Evolutionary conservation across 2,888 invertebrate species (phyloP).

Genomic region (Dermolepida albohirtum): DNA sequence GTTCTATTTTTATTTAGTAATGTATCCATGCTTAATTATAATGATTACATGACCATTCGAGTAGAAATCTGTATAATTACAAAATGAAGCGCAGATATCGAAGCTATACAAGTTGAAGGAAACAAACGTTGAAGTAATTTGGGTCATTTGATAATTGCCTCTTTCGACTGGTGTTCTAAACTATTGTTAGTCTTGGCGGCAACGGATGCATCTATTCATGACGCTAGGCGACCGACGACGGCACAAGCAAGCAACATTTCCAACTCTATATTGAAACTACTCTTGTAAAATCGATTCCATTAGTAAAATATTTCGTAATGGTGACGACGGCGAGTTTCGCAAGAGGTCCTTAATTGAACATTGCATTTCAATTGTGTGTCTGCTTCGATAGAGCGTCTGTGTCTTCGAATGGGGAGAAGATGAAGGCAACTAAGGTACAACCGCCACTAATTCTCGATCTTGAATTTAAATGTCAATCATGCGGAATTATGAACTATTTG

Average conservation of each 20-base stretch:
- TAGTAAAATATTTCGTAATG: slow-evolving; percentile 29
- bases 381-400: background rate
- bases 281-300: slow-evolving; percentile 30
- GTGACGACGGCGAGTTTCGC: slow-evolving; percentile 15
- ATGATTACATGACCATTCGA: slow-evolving; percentile 9
- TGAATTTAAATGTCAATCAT: slow-evolving; percentile 30
- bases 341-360: slow-evolving; percentile 28
- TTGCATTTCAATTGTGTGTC: slow-evolving; percentile 31
- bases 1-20: too few relatives aligned
- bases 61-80: background rate
- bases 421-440: slow-evolving; percentile 28
- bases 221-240: slow-evolving; percentile 13
- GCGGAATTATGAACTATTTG: slow-evolving; percentile 29
- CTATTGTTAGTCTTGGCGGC: slow-evolving; percentile 45
- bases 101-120: slow-evolving; percentile 12
- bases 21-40: background rate
- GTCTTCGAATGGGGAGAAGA: slow-evolving; percentile 12
- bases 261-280: slow-evolving; percentile 14
- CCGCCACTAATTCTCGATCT: slow-evolving; percentile 24
- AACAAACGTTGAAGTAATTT: slow-evolving; percentile 44
- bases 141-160: slow-evolving; percentile 50
- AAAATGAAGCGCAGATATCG: slow-evolving; percentile 4
- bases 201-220: slow-evolving; percentile 49
- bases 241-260: slow-evolving; percentile 16
- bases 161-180: slow-evolving; percentile 45